phyloP scores from a whole-genome alignment of 64 coral and sea anemone species.

The Hydrozoanthus tunicans region DNA sequence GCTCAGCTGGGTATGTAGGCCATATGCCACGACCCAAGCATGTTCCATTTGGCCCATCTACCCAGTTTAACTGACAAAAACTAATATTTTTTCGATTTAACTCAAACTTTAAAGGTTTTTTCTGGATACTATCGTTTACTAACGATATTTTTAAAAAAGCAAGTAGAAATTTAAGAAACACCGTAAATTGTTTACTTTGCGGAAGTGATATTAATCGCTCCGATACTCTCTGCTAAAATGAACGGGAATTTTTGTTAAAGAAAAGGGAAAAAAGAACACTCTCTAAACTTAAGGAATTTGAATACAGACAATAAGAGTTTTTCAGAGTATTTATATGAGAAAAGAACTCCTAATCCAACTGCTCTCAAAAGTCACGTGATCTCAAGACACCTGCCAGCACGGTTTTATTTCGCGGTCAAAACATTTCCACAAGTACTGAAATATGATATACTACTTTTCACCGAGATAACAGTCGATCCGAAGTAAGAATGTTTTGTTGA shows the following conservation, averaged over 20 bases:
- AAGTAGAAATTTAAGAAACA: neutral
- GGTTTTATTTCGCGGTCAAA: neutral
- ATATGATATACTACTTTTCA: conserved; percentile 5
- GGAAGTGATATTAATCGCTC: neutral
- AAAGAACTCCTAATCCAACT: neutral
- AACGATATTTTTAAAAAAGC: neutral
- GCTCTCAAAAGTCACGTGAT: conserved; percentile 35
- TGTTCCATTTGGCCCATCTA: neutral
- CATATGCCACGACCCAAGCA: neutral
- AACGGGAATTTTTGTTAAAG: too few species aligned
- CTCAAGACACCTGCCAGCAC: conserved; percentile 26
- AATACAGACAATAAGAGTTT: neutral
- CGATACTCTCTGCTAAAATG: too few species aligned
- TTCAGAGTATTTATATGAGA: neutral
- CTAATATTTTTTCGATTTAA: conserved; percentile 1
- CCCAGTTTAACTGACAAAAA: neutral
- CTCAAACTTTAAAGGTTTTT: neutral
- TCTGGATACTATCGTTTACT: neutral
- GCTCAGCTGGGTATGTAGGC: neutral
- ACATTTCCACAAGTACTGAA: conserved; percentile 37
- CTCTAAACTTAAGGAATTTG: too few species aligned
- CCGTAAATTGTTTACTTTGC: neutral
- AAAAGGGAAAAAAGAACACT: too few species aligned
- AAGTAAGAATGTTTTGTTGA: neutral
- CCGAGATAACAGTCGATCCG: neutral